A percentile compares a stretch with the other conserved stretches of the same genome.
These are phyloP conservation scores for Sebastes trivittatus DNA, from an alignment of 2,797 vertebrate species.

Conservation along the genomic window DNA sequence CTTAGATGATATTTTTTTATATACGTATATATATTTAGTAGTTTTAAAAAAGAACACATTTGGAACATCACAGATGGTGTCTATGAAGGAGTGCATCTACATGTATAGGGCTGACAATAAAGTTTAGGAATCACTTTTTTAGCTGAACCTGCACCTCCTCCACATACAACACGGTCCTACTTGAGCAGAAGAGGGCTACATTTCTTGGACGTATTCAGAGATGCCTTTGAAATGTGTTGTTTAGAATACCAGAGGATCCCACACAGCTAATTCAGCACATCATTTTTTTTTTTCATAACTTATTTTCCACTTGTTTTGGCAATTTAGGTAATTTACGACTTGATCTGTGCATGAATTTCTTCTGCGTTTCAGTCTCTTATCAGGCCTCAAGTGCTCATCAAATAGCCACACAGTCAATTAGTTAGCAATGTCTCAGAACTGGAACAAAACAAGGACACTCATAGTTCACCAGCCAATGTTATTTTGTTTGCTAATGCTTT, in stretches of 20 bases:
- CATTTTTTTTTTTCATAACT: neutral
- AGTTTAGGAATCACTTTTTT: too few species aligned
- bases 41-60: neutral
- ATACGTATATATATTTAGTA: neutral
- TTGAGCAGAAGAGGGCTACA: neutral
- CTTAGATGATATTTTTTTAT: too few species aligned
- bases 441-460: neutral
- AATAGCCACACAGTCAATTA: neutral
- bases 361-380: neutral
- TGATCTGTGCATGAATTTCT: neutral
- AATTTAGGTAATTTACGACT: neutral
- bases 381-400: neutral
- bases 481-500: neutral
- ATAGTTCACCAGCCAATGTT: neutral
- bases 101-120: too few species aligned
- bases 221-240: neutral
- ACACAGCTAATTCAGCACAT: neutral
- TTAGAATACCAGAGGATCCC: neutral
- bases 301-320: neutral
- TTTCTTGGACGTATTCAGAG: neutral
- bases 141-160: neutral
- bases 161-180: neutral
- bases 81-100: neutral
- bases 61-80: neutral
- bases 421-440: neutral